Base-by-base conservation (phyloP, 2,888 invertebrate genomes). In the Strigamia transsilvanica region DNA sequence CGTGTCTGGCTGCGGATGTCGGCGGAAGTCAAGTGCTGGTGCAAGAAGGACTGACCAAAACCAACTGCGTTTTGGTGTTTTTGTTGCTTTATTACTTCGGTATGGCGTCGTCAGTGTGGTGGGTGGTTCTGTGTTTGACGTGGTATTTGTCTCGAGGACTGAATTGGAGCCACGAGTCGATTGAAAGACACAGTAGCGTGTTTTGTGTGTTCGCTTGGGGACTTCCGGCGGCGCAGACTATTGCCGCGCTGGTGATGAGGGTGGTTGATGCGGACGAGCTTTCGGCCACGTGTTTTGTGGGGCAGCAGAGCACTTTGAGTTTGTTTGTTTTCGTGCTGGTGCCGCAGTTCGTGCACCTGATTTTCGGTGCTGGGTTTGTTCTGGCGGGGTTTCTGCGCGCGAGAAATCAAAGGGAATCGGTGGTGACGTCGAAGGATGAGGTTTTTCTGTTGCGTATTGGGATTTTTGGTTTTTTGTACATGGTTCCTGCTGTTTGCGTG, bases 201-300 rank as follows among this genome's bases (percentile, higher is more conserved):
- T 92, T 95, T 81, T 96, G 96, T 88, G 91, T 97, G 79, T 92
- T 93, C 21, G 96, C 96, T 34, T 98, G 98, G 98, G 95, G 95
- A n/a, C 89, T 95, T 41, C 96, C 98, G 0, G 96, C 96, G 0
- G 91, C 94, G 7, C 92, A 96, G 87, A 95, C 97, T 0, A 94
- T 96, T 21, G 93, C 94, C n/a, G 94, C 96, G 23, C 91, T 98
- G 51, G 94, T 97, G 83, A 92, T 94, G 83, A 91, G 95, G 84
- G 93, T 94, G 85, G 94, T 97, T 0, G 96, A 97, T 87, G 95
- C 96, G 51, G 97, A 98, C 88, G 97, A 97, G 87, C 91, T 98
- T 77, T 94, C 96, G 86, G 97, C 97, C 91, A 90, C 91, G 87
- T 90, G 89, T 85, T 88, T 86, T 83, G 90, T 90, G 32, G 90